These are phyloP conservation scores for Drosophila melanocephala DNA, from an alignment of 2,888 invertebrate species.

Conservation along the genomic window DNA sequence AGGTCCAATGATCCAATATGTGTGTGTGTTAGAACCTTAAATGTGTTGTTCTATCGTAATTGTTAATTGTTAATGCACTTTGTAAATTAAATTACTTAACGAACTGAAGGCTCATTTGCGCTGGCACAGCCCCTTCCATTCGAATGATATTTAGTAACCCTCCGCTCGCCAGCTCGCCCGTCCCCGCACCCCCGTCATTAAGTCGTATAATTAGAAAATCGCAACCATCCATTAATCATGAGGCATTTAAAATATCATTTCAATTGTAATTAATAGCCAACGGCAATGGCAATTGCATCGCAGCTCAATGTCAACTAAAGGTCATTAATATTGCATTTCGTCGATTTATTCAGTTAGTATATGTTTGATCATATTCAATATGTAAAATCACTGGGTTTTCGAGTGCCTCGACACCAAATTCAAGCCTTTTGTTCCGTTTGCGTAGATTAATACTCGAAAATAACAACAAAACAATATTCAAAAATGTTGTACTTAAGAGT, in stretches of 20 bases:
- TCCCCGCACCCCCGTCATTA: not conserved
- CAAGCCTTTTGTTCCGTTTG: constrained; percentile 61
- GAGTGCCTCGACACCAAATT: constrained; percentile 38
- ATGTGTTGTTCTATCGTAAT: constrained; percentile 24
- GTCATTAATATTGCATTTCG: constrained; percentile 64
- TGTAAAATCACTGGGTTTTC: constrained; percentile 26
- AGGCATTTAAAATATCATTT: constrained; percentile 77
- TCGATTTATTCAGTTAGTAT: constrained; percentile 15
- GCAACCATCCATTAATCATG: constrained; percentile 69
- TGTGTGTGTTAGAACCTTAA: constrained; percentile 1
- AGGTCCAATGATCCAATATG: constrained; percentile 59
- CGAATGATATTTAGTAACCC: constrained; percentile 43
- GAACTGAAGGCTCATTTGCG: constrained; percentile 43
- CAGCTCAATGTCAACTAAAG: constrained; percentile 72
- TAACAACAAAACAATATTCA: constrained; percentile 1
- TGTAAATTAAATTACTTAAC: constrained; percentile 61
- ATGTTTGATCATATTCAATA: constrained; percentile 8
- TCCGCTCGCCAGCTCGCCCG: constrained; percentile 1
- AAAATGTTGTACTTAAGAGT: not conserved
- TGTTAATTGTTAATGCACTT: constrained; percentile 47
- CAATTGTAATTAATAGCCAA: constrained; percentile 74
- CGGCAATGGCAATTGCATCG: constrained; percentile 54
- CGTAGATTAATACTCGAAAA: constrained; percentile 46
- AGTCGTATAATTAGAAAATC: constrained; percentile 73
- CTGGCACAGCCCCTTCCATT: constrained; percentile 17